A percentile compares a stretch with the other conserved stretches of the same genome.
These are phyloP conservation scores for Athene cunicularia DNA, from an alignment of 2,113 vertebrate genomes.

Conservation along the genomic window DNA sequence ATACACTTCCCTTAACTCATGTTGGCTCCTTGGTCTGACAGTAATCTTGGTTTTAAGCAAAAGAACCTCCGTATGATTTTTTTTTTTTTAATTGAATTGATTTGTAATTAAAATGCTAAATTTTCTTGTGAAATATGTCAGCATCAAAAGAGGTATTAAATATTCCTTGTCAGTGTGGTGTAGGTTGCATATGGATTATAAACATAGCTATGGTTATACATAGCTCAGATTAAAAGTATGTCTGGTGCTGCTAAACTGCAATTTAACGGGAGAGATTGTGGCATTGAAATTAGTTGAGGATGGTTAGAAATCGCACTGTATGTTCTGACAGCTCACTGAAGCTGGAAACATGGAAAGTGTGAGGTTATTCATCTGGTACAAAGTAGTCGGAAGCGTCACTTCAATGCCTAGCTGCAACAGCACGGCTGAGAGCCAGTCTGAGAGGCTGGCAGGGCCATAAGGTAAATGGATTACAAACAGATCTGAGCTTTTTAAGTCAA, in stretches of 20 bases:
- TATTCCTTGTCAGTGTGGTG: background rate
- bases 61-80: background rate
- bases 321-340: background rate
- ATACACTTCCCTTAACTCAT: background rate
- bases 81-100: background rate
- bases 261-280: background rate
- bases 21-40: background rate
- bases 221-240: background rate
- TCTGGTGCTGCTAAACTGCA: background rate
- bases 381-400: background rate
- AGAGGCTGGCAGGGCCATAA: background rate
- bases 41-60: background rate
- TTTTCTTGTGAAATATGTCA: background rate
- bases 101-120: background rate
- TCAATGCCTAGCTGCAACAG: background rate
- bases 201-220: background rate
- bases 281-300: background rate
- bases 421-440: accelerated
- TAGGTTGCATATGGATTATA: background rate
- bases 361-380: background rate
- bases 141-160: background rate
- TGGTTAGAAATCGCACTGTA: background rate
- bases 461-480: background rate
- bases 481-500: background rate
- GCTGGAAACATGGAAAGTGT: accelerated